Base-by-base conservation (phyloP, 1,140 invertebrate genomes). In the Nasonia longicornis region DNA sequence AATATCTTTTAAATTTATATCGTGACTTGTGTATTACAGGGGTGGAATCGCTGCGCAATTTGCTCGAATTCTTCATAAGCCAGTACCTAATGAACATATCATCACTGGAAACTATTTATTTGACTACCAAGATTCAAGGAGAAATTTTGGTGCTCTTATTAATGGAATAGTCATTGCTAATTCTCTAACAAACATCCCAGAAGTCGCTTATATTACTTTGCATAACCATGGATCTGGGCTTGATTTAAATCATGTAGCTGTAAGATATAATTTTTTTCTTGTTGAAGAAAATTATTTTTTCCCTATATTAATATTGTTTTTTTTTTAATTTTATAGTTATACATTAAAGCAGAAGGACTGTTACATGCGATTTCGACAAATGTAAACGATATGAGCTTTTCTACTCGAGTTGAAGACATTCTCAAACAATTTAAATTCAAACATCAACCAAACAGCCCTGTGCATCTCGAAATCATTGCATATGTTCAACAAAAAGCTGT, bases 101-200 rank as follows among this genome's bases (percentile, higher is more conserved):
- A 89, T 92, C 20, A 94, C 93, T 8, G 93, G 93, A 31, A 94
- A 94, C 86, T 94, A 94, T 83, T 87, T 94, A 71, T 90, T 93
- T 79, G 94, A 94, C 84, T 93, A 93, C 85, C 91, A 93, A 82
- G 93, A 94, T 84, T 89, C 88, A 14, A 91, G 91, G 70, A 90
- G 93, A 63, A 92, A 93, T 81, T 93, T 93, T 82, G 93, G 93
- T 4, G 91, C 92, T 0, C 91, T 94, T 87, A 83, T 94, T 26
- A 92, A 94, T 83, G 89, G 91, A 35, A 89, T 93, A 31, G 86
- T 93, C 2, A 91, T 94, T n/a, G 93, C 92, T 3, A 93, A 94
- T 87, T 91, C 92, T 38, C 85, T 87, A 52, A 93, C 93, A 16
- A 93, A 93, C 81, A 89, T 93, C 83, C 93, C 93, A 0, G 92